phyloP scores from a whole-genome alignment of 2,113 vertebrate species.

The Tretioscincus oriximinensis region DNA sequence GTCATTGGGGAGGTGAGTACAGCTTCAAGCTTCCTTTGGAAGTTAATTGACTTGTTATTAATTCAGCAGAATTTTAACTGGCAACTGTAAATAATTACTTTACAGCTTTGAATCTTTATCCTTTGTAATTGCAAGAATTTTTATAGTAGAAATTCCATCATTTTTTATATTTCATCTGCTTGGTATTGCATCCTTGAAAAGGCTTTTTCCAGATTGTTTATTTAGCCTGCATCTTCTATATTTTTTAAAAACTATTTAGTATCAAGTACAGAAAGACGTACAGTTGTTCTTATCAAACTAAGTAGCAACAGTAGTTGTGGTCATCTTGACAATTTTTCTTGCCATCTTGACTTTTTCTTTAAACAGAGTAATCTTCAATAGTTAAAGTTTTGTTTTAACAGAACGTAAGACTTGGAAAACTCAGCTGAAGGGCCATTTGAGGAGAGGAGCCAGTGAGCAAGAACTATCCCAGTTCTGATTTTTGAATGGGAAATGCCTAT shows the following conservation, averaged over 20 bases:
- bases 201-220: conserved; percentile 8
- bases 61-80: neutral
- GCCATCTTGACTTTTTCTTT: neutral
- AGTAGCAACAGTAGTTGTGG: neutral
- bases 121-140: neutral
- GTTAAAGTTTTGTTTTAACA: neutral
- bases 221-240: neutral
- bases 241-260: too few relatives aligned
- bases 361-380: neutral
- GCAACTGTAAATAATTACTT: neutral
- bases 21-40: neutral
- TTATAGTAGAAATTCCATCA: neutral
- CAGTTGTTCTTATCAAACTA: neutral
- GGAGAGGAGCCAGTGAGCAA: neutral
- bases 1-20: conserved; percentile 84
- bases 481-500: neutral
- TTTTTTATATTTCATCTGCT: conserved; percentile 5
- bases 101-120: neutral
- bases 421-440: neutral
- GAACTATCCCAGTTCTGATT: neutral
- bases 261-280: too few relatives aligned
- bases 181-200: conserved; percentile 1
- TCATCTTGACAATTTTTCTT: neutral
- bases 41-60: neutral
- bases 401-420: neutral